Conservation (phyloP, 2,888 invertebrate species). For the Myopa tessellatipennis region DNA sequence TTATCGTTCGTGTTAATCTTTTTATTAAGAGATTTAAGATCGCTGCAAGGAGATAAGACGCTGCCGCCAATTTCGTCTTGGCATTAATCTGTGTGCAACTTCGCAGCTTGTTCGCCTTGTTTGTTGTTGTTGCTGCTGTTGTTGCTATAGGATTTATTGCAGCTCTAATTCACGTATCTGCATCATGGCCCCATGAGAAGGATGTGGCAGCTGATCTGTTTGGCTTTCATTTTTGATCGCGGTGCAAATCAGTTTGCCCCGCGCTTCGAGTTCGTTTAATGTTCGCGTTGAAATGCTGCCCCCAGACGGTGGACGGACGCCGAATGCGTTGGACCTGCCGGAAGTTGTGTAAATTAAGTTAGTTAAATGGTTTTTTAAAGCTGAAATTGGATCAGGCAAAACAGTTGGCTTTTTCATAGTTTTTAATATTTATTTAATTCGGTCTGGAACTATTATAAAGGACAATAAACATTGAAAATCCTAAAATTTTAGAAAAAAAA, state of each 20-base stretch:
- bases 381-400: neutral
- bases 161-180: slow-evolving; percentile 24
- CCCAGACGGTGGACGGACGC: neutral
- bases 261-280: slow-evolving; percentile 12
- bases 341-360: slow-evolving; percentile 32
- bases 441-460: no score
- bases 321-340: neutral
- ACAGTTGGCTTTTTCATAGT: neutral
- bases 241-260: slow-evolving; percentile 20
- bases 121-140: neutral
- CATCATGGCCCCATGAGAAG: neutral
- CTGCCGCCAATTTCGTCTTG: slow-evolving; percentile 16
- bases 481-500: no score
- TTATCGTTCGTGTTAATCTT: slow-evolving; percentile 37
- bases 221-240: slow-evolving; percentile 8
- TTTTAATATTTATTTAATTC: neutral
- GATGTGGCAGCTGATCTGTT: slow-evolving; percentile 21
- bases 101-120: slow-evolving; percentile 25
- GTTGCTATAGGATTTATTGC: slow-evolving; percentile 27
- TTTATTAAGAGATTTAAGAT: slow-evolving; percentile 42
- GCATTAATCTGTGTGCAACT: slow-evolving; percentile 27
- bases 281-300: slow-evolving; percentile 25
- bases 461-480: no score
- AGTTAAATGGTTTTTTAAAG: slow-evolving; percentile 17
- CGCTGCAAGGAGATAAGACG: slow-evolving; percentile 29